Conservation (phyloP, 2,113 vertebrate species). For the Eidolon helvum region DNA sequence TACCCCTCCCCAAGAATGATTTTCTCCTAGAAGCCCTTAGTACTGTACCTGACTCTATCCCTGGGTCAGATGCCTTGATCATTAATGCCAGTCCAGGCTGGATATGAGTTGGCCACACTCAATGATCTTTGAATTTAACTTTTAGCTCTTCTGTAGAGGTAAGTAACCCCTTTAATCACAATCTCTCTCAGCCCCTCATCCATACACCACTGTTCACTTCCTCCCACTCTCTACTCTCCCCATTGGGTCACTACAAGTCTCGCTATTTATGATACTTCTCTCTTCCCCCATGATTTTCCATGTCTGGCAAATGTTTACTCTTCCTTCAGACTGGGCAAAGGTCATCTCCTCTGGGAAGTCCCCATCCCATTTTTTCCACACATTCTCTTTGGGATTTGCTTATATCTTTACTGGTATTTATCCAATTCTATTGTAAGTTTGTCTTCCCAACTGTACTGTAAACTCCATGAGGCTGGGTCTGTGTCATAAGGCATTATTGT, state of each 20-base stretch:
- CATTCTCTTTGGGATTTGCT: not conserved
- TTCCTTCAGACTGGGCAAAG: not conserved
- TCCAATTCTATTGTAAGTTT: not conserved
- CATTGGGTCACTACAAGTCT: not conserved
- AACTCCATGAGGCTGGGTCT: not conserved
- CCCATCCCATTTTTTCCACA: not conserved
- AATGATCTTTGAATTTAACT: not conserved
- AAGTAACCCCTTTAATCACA: not conserved
- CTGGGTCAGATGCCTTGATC: not conserved
- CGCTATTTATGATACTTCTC: slow-evolving; percentile 9
- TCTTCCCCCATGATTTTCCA: not conserved
- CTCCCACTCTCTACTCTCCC: not conserved
- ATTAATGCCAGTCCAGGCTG: not conserved
- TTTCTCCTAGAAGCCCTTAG: not conserved
- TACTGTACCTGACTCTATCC: not conserved
- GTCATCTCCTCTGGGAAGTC: not conserved
- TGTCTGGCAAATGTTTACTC: not conserved
- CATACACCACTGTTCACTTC: not conserved
- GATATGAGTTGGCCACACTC: not conserved
- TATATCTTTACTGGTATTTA: not conserved
- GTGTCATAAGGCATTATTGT: not conserved
- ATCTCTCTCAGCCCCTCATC: not conserved
- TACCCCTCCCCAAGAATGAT: not conserved
- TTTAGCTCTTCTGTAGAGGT: not conserved
- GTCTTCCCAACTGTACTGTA: not conserved